These are phyloP conservation scores for Orthonevra nobilis DNA, from an alignment of 2,888 invertebrate species.

Conservation along the genomic window DNA sequence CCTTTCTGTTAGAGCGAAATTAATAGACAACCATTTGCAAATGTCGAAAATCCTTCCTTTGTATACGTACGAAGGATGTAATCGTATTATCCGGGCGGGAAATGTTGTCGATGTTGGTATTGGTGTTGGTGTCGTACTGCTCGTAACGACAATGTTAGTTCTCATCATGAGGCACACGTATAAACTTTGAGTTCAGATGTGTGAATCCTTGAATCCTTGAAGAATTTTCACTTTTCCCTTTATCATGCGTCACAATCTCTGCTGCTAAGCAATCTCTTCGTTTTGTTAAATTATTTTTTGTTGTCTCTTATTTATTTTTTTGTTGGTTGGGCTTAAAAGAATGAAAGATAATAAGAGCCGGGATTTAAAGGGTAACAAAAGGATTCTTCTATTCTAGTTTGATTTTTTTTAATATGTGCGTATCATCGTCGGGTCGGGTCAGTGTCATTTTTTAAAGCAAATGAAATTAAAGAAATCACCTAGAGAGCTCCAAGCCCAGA, in stretches of 20 bases:
- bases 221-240: conserved; percentile 26
- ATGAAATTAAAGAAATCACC: too few relatives aligned
- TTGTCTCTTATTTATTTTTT: background rate
- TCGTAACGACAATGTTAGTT: conserved; percentile 26
- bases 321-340: background rate
- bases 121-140: conserved; percentile 10
- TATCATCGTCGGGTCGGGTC: too few relatives aligned
- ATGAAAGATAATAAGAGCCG: too few relatives aligned
- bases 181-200: too few relatives aligned
- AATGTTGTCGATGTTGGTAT: conserved; percentile 23
- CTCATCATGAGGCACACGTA: conserved; percentile 15
- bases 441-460: too few relatives aligned
- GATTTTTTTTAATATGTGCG: too few relatives aligned
- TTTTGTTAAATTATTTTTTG: background rate
- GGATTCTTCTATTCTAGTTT: too few relatives aligned
- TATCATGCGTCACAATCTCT: conserved; percentile 21
- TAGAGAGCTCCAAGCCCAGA: too few relatives aligned
- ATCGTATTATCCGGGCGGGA: conserved; percentile 62
- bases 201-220: conserved; percentile 24
- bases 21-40: conserved; percentile 69
- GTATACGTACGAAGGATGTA: conserved; percentile 17
- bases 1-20: conserved; percentile 46
- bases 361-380: too few relatives aligned
- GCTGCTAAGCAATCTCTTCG: background rate
- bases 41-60: conserved; percentile 66